Percentiles rank a stretch among this genome's conserved stretches.
These are phyloP conservation scores for Bos indicus DNA, from an alignment of 2,113 vertebrate genomes.

Conservation along the genomic window DNA sequence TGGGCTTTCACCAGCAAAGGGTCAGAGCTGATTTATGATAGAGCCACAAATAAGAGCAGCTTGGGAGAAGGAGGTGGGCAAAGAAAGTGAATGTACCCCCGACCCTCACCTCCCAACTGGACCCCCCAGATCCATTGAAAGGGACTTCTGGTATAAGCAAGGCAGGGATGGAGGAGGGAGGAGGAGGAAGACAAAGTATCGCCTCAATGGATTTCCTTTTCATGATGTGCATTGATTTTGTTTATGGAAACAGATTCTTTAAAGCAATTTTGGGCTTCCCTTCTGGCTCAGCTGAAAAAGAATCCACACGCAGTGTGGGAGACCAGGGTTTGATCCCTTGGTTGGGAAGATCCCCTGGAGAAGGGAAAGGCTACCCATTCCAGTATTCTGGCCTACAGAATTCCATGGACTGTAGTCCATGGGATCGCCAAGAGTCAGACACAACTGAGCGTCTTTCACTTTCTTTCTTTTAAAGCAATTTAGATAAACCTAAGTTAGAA, in stretches of 20 bases:
- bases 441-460: background rate
- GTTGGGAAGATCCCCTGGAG: background rate
- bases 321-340: background rate
- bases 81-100: background rate
- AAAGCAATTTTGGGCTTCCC: background rate
- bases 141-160: background rate
- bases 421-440: background rate
- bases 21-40: background rate
- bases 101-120: background rate
- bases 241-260: background rate
- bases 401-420: background rate
- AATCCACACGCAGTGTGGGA: background rate
- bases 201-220: background rate
- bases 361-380: background rate
- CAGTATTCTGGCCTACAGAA: background rate
- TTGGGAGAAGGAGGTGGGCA: background rate
- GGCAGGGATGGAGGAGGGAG: background rate
- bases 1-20: background rate
- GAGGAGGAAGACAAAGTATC: background rate
- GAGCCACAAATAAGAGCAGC: background rate
- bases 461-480: background rate
- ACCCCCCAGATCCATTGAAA: background rate
- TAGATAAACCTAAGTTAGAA: background rate
- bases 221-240: background rate
- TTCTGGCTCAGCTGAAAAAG: background rate